Evolutionary conservation across 2,888 invertebrate genomes (phyloP).

Genomic region (Mimumesa dahlbomi): DNA sequence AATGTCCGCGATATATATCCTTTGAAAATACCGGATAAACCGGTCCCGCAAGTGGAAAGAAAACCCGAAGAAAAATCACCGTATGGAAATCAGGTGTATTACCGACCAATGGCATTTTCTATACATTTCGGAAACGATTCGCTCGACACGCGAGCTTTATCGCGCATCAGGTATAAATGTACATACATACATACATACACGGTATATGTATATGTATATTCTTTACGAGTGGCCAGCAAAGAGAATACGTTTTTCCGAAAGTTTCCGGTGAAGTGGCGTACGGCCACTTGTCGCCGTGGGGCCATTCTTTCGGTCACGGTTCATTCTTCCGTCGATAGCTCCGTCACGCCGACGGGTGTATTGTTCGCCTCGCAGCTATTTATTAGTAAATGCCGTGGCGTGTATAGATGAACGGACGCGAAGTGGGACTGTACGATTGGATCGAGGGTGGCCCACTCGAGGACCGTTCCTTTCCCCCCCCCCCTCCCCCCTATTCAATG

Average conservation of each 20-base stretch:
- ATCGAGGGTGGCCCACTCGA: slow-evolving; percentile 26
- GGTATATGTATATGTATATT: too few relatives aligned
- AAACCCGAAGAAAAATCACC: too few relatives aligned
- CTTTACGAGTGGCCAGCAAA: slow-evolving; percentile 4
- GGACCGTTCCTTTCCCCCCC: slow-evolving; percentile 1
- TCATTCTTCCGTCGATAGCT: slow-evolving; percentile 46
- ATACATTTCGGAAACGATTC: too few relatives aligned
- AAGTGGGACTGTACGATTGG: slow-evolving; percentile 27
- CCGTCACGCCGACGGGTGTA: slow-evolving; percentile 14
- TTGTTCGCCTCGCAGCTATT: slow-evolving; percentile 40
- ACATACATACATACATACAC: too few relatives aligned
- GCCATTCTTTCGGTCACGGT: slow-evolving; percentile 50
- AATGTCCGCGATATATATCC: too few relatives aligned
- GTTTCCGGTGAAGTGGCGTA: slow-evolving; percentile 13
- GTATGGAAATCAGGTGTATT: too few relatives aligned
- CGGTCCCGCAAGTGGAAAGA: too few relatives aligned
- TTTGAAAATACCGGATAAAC: too few relatives aligned
- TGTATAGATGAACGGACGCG: slow-evolving; percentile 36
- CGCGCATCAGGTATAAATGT: too few relatives aligned
- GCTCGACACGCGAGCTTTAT: too few relatives aligned
- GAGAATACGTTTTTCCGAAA: slow-evolving; percentile 33
- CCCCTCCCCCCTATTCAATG: too few relatives aligned
- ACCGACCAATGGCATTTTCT: too few relatives aligned
- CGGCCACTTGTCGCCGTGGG: slow-evolving; percentile 13
- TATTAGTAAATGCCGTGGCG: slow-evolving; percentile 45